Evolutionary conservation across 2,113 vertebrate genomes (phyloP).

Genomic region (Cynoglossus semilaevis): DNA sequence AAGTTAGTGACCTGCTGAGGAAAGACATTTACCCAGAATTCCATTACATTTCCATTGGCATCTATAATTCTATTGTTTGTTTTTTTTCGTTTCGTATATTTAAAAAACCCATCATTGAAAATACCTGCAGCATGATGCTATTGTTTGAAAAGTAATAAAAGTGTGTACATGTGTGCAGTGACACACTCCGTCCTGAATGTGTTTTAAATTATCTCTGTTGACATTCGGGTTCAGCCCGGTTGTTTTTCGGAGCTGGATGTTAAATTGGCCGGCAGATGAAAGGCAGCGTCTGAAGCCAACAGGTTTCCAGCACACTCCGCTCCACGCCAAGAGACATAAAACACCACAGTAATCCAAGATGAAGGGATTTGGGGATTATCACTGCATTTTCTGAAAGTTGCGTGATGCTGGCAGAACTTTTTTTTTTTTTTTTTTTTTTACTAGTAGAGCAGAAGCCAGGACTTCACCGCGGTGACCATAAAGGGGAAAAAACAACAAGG

Average conservation of each 20-base stretch:
- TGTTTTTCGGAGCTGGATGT: constrained; percentile 27
- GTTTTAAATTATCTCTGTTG: constrained; percentile 41
- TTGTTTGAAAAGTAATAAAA: constrained; percentile 27
- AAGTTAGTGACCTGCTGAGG: too few relatives aligned
- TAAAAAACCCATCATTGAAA: constrained; percentile 4
- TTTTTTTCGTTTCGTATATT: too few relatives aligned
- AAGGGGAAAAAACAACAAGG: constrained; percentile 38
- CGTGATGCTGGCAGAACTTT: constrained; percentile 17
- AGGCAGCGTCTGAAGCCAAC: constrained; percentile 19
- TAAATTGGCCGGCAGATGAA: constrained; percentile 45
- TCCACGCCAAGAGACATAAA: constrained; percentile 54
- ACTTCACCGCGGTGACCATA: constrained; percentile 40
- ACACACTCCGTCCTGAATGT: constrained; percentile 34
- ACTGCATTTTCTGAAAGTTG: constrained; percentile 38
- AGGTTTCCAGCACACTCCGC: constrained; percentile 24
- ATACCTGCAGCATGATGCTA: constrained; percentile 19
- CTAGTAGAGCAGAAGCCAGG: constrained; percentile 15
- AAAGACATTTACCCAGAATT: too few relatives aligned
- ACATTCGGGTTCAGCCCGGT: constrained; percentile 21
- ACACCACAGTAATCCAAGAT: constrained; percentile 38
- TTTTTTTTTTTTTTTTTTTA: constrained; percentile 9
- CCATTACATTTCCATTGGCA: too few relatives aligned
- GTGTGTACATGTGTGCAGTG: constrained; percentile 2
- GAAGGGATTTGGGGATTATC: constrained; percentile 57
- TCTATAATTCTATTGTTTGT: too few relatives aligned